Percentiles rank a stretch among this genome's conserved stretches.
These are phyloP conservation scores for Nasonia vitripennis DNA, from an alignment of 1,140 invertebrate genomes.

Conservation along the genomic window DNA sequence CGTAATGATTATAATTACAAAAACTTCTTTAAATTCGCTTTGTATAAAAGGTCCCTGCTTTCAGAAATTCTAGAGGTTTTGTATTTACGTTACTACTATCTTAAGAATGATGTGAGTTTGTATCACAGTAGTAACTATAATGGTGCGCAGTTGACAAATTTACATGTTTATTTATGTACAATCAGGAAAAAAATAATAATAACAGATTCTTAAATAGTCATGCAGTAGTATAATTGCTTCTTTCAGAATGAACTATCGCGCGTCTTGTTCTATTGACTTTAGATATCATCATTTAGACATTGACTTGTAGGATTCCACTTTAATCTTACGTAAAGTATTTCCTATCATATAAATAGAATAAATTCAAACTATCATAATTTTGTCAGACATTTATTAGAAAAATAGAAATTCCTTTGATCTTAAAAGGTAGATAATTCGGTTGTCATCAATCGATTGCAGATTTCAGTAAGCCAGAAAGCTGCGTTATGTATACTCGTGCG, in stretches of 20 bases:
- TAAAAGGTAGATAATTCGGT: slow-evolving; percentile 45
- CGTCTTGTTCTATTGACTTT: slow-evolving; percentile 48
- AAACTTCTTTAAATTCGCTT: slow-evolving; percentile 45
- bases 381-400: slow-evolving; percentile 27
- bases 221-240: slow-evolving; percentile 40
- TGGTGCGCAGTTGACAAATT: slow-evolving; percentile 49
- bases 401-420: slow-evolving; percentile 33
- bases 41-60: slow-evolving; percentile 41
- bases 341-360: slow-evolving; percentile 30
- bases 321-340: slow-evolving; percentile 24
- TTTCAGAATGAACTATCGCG: slow-evolving; percentile 31
- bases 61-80: slow-evolving; percentile 31
- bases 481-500: not conserved
- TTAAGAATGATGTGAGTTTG: slow-evolving; percentile 33
- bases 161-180: slow-evolving; percentile 50
- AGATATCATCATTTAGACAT: slow-evolving; percentile 34
- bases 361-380: slow-evolving; percentile 5
- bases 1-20: slow-evolving; percentile 44
- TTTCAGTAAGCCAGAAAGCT: not conserved
- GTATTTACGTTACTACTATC: slow-evolving; percentile 43
- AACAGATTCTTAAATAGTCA: slow-evolving; percentile 46
- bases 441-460: not conserved
- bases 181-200: slow-evolving; percentile 35
- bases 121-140: slow-evolving; percentile 51
- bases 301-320: slow-evolving; percentile 46